Conservation (phyloP, 2,113 vertebrate species). For the Engraulis encrasicolus region DNA sequence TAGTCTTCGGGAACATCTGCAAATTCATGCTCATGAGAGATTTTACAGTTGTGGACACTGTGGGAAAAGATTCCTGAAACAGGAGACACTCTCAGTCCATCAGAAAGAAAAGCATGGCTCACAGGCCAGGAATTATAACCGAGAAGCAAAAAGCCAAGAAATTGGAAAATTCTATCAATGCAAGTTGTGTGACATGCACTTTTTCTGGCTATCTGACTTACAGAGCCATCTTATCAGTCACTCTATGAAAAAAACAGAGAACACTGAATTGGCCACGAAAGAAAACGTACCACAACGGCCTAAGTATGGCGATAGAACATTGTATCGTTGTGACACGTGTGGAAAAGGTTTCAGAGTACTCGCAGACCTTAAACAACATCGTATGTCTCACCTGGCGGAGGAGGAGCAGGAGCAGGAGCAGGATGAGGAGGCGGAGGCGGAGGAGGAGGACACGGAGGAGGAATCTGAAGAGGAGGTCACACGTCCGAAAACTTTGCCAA, state of each 20-base stretch:
- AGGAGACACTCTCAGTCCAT: slow-evolving; percentile 70
- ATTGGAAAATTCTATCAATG: slow-evolving; percentile 72
- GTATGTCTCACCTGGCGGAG: slow-evolving; percentile 68
- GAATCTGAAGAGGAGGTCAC: too few relatives aligned
- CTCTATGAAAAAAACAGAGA: slow-evolving; percentile 64
- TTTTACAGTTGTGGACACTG: slow-evolving; percentile 75
- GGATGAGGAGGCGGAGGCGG: too few relatives aligned
- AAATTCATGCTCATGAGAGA: slow-evolving; percentile 68
- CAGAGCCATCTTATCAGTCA: slow-evolving; percentile 75
- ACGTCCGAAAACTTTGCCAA: slow-evolving; percentile 53
- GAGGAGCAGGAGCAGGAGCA: too few relatives aligned
- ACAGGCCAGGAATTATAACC: slow-evolving; percentile 48
- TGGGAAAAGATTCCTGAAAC: slow-evolving; percentile 76
- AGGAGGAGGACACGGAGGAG: too few relatives aligned
- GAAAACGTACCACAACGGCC: slow-evolving; percentile 1
- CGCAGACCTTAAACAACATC: slow-evolving; percentile 71
- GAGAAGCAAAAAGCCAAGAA: slow-evolving; percentile 59
- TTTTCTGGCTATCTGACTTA: slow-evolving; percentile 81
- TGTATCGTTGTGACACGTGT: slow-evolving; percentile 77
- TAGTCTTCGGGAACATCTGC: slow-evolving; percentile 70
- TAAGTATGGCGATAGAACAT: slow-evolving; percentile 49
- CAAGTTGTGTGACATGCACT: slow-evolving; percentile 72
- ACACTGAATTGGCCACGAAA: neutral
- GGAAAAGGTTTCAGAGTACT: slow-evolving; percentile 71
- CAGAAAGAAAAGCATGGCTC: slow-evolving; percentile 68